Base-by-base conservation (phyloP, 2,888 invertebrate species). In the Aphodius sticticus region DNA sequence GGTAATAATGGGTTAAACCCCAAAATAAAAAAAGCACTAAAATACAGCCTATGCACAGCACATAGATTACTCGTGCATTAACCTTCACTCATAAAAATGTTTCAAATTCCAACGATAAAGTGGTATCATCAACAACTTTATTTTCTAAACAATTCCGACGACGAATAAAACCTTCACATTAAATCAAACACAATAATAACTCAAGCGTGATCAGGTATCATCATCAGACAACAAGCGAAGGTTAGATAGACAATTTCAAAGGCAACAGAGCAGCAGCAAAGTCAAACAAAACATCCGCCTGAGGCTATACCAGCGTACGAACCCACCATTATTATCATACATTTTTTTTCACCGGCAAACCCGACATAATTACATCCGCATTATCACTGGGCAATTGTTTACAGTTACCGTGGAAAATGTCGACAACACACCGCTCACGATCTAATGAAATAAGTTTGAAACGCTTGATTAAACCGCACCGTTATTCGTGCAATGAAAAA, bases 281-380 rank as follows among this genome's bases (percentile, higher is more conserved):
- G 53, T 53, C 53, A 53, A 53, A 53, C 53, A 53, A 53, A 53
- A 53, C 53, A 53, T 53, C 53, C 53, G 53, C 53, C 53, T 53
- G 53, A 7, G 53, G 53, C 53, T 12, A 12, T 53, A 53, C 53
- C 12, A 53, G 53, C 53, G 53, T 53, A 53, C 2, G 53, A 53
- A 53, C 53, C 53, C 53, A 53, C 12, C 12, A 53, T 53, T 53
- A 53, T 53, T 53, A 53, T 53, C 53, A 53, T 53, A 53, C 53
- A 12, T 53, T 53, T 53, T 53, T n/a, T 53, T 53, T 53, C 53
- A 53, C 12, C 53, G 12, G 53, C 53, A 53, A 53, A 53, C 53
- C 12, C 53, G 53, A 53, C 53, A 53, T 53, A 53, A 53, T 53
- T 53, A 53, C 53, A 53, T 53, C 53, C 53, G 53, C 53, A 53